phyloP scores from a whole-genome alignment of 1,140 invertebrate genomes.

The Calephelis virginiensis region DNA sequence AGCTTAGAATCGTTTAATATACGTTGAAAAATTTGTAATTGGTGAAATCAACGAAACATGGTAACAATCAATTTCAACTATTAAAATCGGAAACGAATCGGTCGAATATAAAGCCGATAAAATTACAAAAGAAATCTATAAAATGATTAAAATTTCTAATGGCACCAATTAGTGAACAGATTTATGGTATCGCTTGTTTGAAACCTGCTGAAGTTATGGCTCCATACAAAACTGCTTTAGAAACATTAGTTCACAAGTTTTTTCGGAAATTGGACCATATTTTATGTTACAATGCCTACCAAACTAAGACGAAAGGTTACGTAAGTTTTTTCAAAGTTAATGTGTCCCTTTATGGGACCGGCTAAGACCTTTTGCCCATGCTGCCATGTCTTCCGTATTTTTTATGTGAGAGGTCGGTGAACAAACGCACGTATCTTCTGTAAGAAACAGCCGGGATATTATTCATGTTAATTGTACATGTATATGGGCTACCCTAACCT shows the following conservation, averaged over 20 bases:
- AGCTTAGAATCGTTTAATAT: slow-evolving; percentile 44
- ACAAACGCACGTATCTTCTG: no score
- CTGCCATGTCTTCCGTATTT: no score
- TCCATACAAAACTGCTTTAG: background rate
- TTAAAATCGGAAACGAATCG: slow-evolving; percentile 66
- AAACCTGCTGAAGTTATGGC: slow-evolving; percentile 27
- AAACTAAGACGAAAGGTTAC: background rate
- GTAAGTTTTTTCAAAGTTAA: background rate
- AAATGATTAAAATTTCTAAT: slow-evolving; percentile 74
- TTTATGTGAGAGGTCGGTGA: no score
- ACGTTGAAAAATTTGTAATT: slow-evolving; percentile 57
- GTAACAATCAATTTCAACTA: slow-evolving; percentile 68
- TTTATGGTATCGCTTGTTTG: slow-evolving; percentile 68
- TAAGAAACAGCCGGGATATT: no score
- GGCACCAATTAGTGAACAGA: slow-evolving; percentile 63
- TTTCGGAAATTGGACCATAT: background rate
- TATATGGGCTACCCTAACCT: no score
- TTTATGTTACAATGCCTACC: background rate
- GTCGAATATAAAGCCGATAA: slow-evolving; percentile 65
- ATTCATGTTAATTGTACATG: no score
- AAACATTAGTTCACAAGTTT: background rate
- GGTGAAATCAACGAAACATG: slow-evolving; percentile 65
- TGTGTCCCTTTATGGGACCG: no score
- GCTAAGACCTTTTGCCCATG: no score
- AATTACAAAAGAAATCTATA: slow-evolving; percentile 75